Conservation (phyloP, 2,888 invertebrate species). For the Resseliella maxima region DNA sequence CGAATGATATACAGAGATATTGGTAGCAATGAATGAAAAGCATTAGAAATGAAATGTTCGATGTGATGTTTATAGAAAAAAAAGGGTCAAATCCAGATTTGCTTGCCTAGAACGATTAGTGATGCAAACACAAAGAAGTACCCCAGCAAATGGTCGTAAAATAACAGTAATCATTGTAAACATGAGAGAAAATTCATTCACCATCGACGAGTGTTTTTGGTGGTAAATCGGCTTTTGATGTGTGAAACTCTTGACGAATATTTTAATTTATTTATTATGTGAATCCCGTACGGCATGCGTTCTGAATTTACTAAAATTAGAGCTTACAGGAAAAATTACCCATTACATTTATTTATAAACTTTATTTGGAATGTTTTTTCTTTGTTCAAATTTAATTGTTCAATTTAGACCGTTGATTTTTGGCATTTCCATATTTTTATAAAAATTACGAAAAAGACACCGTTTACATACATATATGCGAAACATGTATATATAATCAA, state of each 20-base stretch:
- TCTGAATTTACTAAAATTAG: background rate
- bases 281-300: background rate
- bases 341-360: background rate
- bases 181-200: conserved; percentile 6
- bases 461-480: background rate
- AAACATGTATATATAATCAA: background rate
- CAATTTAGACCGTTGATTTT: background rate
- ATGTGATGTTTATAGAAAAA: background rate
- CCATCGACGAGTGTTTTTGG: background rate
- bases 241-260: conserved; percentile 38
- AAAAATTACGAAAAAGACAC: background rate
- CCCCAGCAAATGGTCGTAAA: conserved; percentile 21
- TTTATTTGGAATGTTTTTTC: background rate
- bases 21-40: background rate
- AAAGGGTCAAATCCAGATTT: background rate
- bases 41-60: background rate
- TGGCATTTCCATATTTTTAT: background rate
- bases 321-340: background rate
- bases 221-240: conserved; percentile 44
- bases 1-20: background rate
- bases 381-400: background rate
- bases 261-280: conserved; percentile 40
- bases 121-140: background rate
- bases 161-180: conserved; percentile 53
- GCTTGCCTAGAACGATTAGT: conserved; percentile 5